Evolutionary conservation across 2,113 vertebrate species (phyloP), one percentile per base, ranked within the genome.

Genomic region (Ariopsis seemanni): DNA sequence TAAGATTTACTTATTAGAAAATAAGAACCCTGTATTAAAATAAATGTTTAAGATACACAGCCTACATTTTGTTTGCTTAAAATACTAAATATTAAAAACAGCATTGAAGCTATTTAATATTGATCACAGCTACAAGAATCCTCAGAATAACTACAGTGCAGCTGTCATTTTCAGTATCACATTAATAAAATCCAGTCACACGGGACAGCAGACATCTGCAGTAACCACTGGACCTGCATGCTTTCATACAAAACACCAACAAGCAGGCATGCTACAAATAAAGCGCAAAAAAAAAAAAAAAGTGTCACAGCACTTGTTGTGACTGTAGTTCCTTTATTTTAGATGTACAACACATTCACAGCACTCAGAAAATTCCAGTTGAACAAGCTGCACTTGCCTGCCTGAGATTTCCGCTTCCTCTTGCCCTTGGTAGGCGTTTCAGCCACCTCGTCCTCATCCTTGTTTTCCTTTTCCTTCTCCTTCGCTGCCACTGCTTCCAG

Each of bases 381-480:
- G 9, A 22, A 88, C 94, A 18, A 34, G 53, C 48, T 42, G 12
- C n/a, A 89, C 95, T 89, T 91, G 90, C 95, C 95, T 55, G 85
- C 88, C 92, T 96, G 92, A 86, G 96, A 96, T 93, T 97, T 97
- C 90, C 97, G 95, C 96, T 98, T 99, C 93, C 97, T 95, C 89
- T 97, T 97, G 60, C 95, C 93, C 83, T 96, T 96, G 87, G 82
- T 95, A 0, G 96, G 96, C 4, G 96, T 95, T 1, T 91, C 90
- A 7, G 84, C 85, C 63, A 89, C 87, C 30, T 91, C 91, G 0
- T 93, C 91, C 30, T 94, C 91, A 15, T 94, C 93, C 65, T 94
- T 95, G 83, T 97, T 97, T 91, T 98, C 97, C n/a, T 98, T 98
- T 90, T 97, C 97, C 79, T 97, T 96, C 89, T 99, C 96, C 90